A percentile compares a stretch with the other conserved stretches of the same genome.
Evolutionary conservation across 2,888 invertebrate genomes (phyloP).

Genomic region (Atherix ibis): DNA sequence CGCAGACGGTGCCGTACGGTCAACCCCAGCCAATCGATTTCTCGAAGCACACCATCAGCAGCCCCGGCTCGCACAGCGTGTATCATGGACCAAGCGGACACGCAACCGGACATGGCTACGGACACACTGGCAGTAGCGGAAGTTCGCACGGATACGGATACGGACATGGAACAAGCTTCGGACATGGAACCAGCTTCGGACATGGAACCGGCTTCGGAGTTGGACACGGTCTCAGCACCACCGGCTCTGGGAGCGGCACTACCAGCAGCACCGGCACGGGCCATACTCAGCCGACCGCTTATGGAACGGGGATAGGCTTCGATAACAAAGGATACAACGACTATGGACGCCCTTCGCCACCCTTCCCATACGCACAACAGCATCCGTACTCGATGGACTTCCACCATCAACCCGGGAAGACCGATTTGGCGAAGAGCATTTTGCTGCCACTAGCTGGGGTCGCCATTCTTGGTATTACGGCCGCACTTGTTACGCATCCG

Average conservation of each 20-base stretch:
- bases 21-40: slow-evolving; percentile 15
- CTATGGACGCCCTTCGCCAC: slow-evolving; percentile 17
- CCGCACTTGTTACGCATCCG: slow-evolving; percentile 61
- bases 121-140: slow-evolving; percentile 7
- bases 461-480: slow-evolving; percentile 66
- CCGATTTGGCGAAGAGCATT: slow-evolving; percentile 37
- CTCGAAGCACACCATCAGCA: slow-evolving; percentile 9
- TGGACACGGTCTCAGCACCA: no score
- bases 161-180: slow-evolving; percentile 1
- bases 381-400: slow-evolving; percentile 7
- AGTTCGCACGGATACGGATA: no score
- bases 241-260: no score
- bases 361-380: slow-evolving; percentile 7
- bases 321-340: background rate
- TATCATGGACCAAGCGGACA: no score
- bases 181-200: slow-evolving; percentile 3
- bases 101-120: slow-evolving; percentile 16
- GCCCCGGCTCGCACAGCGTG: background rate
- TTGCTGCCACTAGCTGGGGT: slow-evolving; percentile 62
- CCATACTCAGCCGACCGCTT: no score
- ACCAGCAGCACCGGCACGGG: no score
- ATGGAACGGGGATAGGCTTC: no score
- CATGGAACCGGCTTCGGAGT: no score
- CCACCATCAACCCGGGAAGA: slow-evolving; percentile 16
- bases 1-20: no score